Conservation (phyloP, 2,797 vertebrate genomes). For the Sylvia borin region DNA sequence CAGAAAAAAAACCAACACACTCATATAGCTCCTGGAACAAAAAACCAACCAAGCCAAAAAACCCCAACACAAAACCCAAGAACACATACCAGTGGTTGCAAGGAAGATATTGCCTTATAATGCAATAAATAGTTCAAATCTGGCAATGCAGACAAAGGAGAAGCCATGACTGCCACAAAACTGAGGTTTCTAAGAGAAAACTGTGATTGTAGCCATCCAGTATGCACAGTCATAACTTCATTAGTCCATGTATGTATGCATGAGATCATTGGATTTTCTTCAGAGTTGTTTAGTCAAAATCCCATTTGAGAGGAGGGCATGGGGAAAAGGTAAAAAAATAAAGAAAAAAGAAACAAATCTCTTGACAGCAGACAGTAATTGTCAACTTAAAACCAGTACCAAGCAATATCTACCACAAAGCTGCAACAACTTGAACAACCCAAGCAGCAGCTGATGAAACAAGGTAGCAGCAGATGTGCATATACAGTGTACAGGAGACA, state of each 20-base stretch:
- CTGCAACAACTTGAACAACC: neutral
- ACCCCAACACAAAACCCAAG: neutral
- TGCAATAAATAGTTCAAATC: neutral
- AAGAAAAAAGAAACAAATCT: neutral
- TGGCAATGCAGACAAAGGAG: neutral
- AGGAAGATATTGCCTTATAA: neutral
- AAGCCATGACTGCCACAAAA: neutral
- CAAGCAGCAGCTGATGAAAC: neutral
- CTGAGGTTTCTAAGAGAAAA: neutral
- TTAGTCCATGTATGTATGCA: neutral
- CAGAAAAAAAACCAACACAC: neutral
- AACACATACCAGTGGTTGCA: neutral
- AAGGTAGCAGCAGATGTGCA: neutral
- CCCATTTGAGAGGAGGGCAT: neutral
- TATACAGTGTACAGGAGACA: neutral
- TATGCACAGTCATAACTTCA: neutral
- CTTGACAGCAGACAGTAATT: neutral
- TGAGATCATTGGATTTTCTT: neutral
- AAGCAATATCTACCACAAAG: neutral
- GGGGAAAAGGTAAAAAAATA: neutral
- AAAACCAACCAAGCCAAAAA: neutral
- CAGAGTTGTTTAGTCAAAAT: slow-evolving; percentile 1
- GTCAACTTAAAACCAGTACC: neutral
- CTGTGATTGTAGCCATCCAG: neutral
- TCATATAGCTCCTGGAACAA: neutral